Evolutionary conservation across 2,113 vertebrate genomes (phyloP).

Genomic region (Petaurus breviceps): DNA sequence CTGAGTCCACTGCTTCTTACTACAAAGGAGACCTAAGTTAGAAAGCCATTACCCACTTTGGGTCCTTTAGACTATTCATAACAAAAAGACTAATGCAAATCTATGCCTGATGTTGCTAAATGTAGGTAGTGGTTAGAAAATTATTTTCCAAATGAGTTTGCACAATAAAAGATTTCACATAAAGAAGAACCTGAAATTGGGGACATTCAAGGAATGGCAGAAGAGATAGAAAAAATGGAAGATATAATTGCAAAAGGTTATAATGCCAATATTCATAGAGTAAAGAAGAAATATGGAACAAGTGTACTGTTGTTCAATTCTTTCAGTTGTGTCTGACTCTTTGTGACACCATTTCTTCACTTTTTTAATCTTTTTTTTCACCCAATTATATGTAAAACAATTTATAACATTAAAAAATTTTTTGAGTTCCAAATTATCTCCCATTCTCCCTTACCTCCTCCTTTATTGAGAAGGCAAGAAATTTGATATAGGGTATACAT

Average conservation of each 20-base stretch:
- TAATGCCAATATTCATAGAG: constrained; percentile 98
- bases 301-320: constrained; percentile 80
- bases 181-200: constrained; percentile 90
- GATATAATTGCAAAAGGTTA: constrained; percentile 96
- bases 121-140: constrained; percentile 99
- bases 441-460: neutral
- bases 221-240: constrained; percentile 95
- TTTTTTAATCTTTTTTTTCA: neutral
- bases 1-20: neutral
- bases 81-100: constrained; percentile 91
- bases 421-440: neutral
- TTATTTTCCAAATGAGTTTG: constrained; percentile 98
- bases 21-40: neutral
- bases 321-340: neutral
- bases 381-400: neutral
- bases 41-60: neutral
- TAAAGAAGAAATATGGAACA: constrained; percentile 99
- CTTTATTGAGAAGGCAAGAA: neutral
- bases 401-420: neutral
- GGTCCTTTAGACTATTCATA: neutral
- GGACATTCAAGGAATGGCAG: constrained; percentile 88
- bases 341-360: neutral
- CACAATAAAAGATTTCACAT: constrained; percentile 91
- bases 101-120: constrained; percentile 98
- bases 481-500: neutral